These are phyloP conservation scores for Brenthis hecate DNA, from an alignment of 2,888 invertebrate genomes.

Conservation along the genomic window DNA sequence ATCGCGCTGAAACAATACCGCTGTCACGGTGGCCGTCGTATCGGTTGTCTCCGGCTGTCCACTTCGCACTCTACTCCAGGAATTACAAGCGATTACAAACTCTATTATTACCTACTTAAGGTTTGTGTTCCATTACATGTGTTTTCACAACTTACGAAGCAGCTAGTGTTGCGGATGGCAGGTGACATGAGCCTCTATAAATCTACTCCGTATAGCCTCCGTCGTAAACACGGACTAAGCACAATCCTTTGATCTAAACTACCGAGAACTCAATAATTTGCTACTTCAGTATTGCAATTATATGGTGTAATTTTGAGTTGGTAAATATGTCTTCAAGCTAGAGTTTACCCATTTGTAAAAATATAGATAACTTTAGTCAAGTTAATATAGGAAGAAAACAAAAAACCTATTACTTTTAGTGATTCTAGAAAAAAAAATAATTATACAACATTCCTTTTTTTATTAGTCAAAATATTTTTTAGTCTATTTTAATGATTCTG, in stretches of 20 bases:
- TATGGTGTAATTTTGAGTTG: background rate
- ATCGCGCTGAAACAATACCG: conserved; percentile 69
- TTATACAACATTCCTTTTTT: no score
- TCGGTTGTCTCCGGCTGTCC: conserved; percentile 59
- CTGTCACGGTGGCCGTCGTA: conserved; percentile 70
- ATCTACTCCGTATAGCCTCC: conserved; percentile 59
- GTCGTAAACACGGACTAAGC: conserved; percentile 54
- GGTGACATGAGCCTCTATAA: conserved; percentile 73
- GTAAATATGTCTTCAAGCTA: no score
- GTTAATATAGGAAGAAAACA: no score
- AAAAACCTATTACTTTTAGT: no score
- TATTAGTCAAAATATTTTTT: no score
- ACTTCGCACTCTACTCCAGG: conserved; percentile 51
- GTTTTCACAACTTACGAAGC: conserved; percentile 52
- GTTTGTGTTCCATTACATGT: conserved; percentile 45
- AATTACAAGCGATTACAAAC: conserved; percentile 42
- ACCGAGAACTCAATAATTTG: conserved; percentile 60
- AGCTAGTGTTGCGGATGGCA: conserved; percentile 71
- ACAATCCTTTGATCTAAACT: conserved; percentile 62
- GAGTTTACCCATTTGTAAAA: background rate
- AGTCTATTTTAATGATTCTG: no score
- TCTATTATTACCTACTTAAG: conserved; percentile 45
- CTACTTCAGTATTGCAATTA: conserved; percentile 44
- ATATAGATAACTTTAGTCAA: no score
- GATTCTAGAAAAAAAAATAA: no score